phyloP scores from a whole-genome alignment of 2,888 invertebrate genomes.

The Griposia aprilina region DNA sequence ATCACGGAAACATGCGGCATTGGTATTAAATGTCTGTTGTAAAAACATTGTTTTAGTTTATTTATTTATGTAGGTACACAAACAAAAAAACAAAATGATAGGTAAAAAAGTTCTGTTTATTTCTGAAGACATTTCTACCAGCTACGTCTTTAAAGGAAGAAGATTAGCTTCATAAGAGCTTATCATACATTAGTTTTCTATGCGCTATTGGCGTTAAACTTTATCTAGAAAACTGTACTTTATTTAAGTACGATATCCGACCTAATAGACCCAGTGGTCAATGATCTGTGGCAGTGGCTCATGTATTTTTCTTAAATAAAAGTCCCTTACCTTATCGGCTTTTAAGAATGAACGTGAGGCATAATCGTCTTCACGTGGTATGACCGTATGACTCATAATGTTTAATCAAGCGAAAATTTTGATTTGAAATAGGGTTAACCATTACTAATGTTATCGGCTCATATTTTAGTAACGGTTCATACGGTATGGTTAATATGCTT shows the following conservation, averaged over 20 bases:
- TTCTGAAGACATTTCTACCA: not conserved
- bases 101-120: not conserved
- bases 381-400: conserved; percentile 33
- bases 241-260: not conserved
- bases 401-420: conserved; percentile 46
- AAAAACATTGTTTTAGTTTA: not conserved
- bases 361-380: conserved; percentile 2
- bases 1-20: not conserved
- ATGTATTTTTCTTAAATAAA: conserved; percentile 7
- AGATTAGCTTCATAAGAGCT: not conserved
- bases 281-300: conserved; percentile 13
- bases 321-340: not conserved
- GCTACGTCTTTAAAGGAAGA: too few relatives aligned
- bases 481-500: not conserved
- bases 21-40: not conserved
- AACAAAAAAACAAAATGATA: not conserved
- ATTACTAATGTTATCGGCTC: conserved; percentile 51
- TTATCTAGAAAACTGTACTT: conserved; percentile 16
- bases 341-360: conserved; percentile 4
- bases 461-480: conserved; percentile 32
- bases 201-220: conserved; percentile 12
- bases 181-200: not conserved
- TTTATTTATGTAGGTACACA: not conserved
- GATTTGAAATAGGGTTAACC: conserved; percentile 38
- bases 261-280: conserved; percentile 1